Evolutionary conservation across 2,888 invertebrate species (phyloP).

Genomic region (Thalpophila matura): DNA sequence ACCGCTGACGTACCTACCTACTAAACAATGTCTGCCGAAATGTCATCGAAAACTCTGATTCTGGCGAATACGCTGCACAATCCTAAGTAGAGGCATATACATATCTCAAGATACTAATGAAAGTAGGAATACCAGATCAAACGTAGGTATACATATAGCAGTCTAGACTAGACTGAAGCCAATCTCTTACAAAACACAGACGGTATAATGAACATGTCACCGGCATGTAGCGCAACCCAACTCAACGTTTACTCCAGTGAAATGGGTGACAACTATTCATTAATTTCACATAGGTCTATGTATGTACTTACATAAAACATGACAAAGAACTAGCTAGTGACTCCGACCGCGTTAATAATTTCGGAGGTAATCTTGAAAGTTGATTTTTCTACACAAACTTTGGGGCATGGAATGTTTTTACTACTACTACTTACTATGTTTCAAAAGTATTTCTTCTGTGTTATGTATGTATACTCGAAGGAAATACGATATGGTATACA

Average conservation of each 20-base stretch:
- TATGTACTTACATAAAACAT: not conserved
- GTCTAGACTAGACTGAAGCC: conserved; percentile 31
- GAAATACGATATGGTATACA: too few species aligned
- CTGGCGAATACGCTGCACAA: not conserved
- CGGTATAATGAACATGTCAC: conserved; percentile 42
- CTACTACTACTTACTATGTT: too few species aligned
- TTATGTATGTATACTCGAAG: too few species aligned
- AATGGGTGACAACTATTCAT: not conserved
- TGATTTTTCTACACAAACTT: too few species aligned
- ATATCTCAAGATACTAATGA: not conserved
- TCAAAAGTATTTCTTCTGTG: too few species aligned
- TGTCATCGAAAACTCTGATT: not conserved
- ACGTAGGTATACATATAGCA: not conserved
- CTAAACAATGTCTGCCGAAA: too few species aligned
- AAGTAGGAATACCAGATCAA: conserved; percentile 6
- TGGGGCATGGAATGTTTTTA: too few species aligned
- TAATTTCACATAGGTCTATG: not conserved
- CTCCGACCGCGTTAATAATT: not conserved
- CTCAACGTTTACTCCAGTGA: conserved; percentile 25
- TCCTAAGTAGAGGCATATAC: not conserved
- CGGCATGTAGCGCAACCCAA: conserved; percentile 30
- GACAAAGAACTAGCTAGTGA: not conserved
- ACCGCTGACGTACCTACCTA: too few species aligned
- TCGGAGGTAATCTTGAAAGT: too few species aligned
- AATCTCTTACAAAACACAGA: conserved; percentile 13